Conservation (phyloP, 2,797 vertebrate genomes). For the Phoebastria nigripes region DNA sequence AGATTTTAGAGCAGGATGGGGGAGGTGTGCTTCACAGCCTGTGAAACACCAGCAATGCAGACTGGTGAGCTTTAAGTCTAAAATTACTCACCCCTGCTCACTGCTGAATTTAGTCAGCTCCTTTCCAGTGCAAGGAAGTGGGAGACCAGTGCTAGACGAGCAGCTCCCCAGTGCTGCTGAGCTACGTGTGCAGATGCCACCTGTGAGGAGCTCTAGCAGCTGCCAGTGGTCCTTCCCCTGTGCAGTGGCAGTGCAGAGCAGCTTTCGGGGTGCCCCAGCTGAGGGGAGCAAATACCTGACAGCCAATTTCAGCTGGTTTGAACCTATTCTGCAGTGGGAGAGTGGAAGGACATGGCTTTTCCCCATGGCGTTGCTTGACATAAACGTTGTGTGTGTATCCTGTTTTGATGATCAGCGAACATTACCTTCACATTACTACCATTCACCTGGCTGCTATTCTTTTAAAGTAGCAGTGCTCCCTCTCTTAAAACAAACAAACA, state of each 20-base stretch:
- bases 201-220: rapidly evolving
- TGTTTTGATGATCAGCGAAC: not conserved
- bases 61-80: not conserved
- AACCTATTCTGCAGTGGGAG: not conserved
- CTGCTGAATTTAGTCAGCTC: not conserved
- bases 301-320: not conserved
- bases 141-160: not conserved
- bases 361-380: rapidly evolving
- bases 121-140: not conserved
- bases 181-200: not conserved
- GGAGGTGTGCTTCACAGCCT: not conserved
- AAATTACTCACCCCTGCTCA: not conserved
- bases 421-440: rapidly evolving
- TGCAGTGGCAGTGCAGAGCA: not conserved
- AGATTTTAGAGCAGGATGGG: not conserved
- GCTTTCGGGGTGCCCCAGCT: not conserved
- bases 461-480: not conserved
- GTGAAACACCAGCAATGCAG: not conserved
- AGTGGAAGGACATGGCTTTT: not conserved
- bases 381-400: not conserved
- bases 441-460: not conserved
- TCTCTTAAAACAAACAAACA: not conserved
- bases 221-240: rapidly evolving
- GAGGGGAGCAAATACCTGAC: not conserved
- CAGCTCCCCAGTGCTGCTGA: not conserved